Conservation (phyloP, 2,888 invertebrate species). For the Cyclophora punctaria region DNA sequence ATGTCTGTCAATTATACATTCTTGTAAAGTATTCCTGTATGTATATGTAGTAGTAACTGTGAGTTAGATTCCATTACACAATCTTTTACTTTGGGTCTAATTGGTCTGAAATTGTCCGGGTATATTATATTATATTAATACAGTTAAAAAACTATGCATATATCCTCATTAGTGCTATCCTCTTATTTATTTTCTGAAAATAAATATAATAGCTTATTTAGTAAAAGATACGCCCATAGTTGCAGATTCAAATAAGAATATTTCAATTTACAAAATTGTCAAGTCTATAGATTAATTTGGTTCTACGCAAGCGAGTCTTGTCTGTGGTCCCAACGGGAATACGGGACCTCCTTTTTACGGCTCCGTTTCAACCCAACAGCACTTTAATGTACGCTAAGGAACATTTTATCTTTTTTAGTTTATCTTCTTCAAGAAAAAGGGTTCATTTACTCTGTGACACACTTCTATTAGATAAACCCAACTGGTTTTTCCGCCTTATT, state of each 20-base stretch:
- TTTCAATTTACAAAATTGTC: conserved; percentile 21
- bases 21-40: too few relatives aligned
- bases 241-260: not conserved
- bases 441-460: conserved; percentile 64
- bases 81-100: too few relatives aligned
- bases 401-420: conserved; percentile 71
- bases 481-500: conserved; percentile 39
- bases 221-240: not conserved
- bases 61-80: too few relatives aligned
- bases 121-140: too few relatives aligned
- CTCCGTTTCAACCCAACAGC: conserved; percentile 52
- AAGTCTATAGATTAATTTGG: conserved; percentile 56
- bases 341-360: conserved; percentile 56
- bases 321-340: conserved; percentile 42
- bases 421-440: conserved; percentile 58
- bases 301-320: conserved; percentile 33
- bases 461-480: conserved; percentile 57
- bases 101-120: too few relatives aligned
- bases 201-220: not conserved
- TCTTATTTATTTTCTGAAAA: too few relatives aligned
- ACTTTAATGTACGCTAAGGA: conserved; percentile 68
- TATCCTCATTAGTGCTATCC: too few relatives aligned
- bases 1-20: too few relatives aligned
- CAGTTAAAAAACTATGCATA: too few relatives aligned
- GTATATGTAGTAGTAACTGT: not conserved